A percentile compares a stretch with the other conserved stretches of the same genome.
Evolutionary conservation across 1,140 invertebrate species (phyloP).

Genomic region (Zaprionus africanus): DNA sequence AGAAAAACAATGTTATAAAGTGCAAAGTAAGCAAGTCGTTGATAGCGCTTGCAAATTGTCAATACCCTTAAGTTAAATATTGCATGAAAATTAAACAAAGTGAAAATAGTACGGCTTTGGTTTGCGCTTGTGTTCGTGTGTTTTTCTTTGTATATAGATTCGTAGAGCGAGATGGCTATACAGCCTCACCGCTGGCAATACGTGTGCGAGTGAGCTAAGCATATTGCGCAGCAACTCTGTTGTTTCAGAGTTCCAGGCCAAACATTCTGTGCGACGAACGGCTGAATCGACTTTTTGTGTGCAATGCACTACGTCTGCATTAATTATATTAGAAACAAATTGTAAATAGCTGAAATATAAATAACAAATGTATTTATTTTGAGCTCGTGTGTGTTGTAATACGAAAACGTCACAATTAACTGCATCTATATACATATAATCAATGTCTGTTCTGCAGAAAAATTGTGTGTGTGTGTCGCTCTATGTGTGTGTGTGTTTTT

Average conservation of each 20-base stretch:
- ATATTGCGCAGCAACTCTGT: slow-evolving; percentile 61
- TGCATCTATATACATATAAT: slow-evolving; percentile 23
- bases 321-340: slow-evolving; percentile 72
- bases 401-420: slow-evolving; percentile 10
- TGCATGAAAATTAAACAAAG: slow-evolving; percentile 54
- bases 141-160: slow-evolving; percentile 78
- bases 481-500: slow-evolving; percentile 39
- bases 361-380: slow-evolving; percentile 15
- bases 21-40: slow-evolving; percentile 59
- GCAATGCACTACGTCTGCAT: slow-evolving; percentile 57
- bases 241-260: slow-evolving; percentile 78
- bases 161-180: slow-evolving; percentile 59
- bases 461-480: slow-evolving; percentile 16
- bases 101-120: slow-evolving; percentile 76
- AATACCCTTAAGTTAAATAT: slow-evolving; percentile 24
- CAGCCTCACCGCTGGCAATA: slow-evolving; percentile 27
- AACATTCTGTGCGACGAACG: slow-evolving; percentile 68
- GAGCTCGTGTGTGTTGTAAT: slow-evolving; percentile 9
- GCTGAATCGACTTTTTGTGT: slow-evolving; percentile 78
- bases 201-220: slow-evolving; percentile 60
- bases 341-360: slow-evolving; percentile 51
- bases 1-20: slow-evolving; percentile 55
- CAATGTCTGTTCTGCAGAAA: slow-evolving; percentile 30
- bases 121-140: slow-evolving; percentile 56
- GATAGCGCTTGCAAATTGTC: slow-evolving; percentile 11